These are phyloP conservation scores for Manis crassicaudata DNA, from an alignment of 2,797 vertebrate genomes.

Conservation along the genomic window DNA sequence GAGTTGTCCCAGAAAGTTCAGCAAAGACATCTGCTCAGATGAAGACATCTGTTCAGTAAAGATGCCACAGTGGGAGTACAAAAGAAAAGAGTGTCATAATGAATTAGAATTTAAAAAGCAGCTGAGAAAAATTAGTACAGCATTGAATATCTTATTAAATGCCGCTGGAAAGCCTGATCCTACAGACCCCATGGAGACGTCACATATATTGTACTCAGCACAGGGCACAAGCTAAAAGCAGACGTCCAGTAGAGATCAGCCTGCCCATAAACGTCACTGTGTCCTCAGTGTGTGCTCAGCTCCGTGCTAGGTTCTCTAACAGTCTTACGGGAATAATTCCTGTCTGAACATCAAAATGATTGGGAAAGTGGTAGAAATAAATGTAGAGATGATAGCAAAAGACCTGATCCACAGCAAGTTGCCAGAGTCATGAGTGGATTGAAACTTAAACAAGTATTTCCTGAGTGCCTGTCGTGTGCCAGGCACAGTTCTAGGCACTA, in stretches of 20 bases:
- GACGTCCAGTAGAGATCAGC: neutral
- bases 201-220: neutral
- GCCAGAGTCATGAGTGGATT: neutral
- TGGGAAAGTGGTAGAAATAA: neutral
- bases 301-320: neutral
- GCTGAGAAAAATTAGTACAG: neutral
- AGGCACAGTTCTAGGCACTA: neutral
- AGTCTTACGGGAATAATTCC: neutral
- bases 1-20: constrained; percentile 47
- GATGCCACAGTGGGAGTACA: neutral
- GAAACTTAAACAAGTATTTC: neutral
- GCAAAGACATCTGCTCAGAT: constrained; percentile 52
- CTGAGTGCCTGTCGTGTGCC: neutral
- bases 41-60: constrained; percentile 59
- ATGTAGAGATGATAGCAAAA: neutral
- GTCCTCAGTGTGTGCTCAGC: neutral
- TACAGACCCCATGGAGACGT: neutral
- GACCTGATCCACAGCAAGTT: neutral
- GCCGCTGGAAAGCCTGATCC: neutral
- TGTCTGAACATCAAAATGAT: neutral
- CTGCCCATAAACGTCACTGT: neutral
- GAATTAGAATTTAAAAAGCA: constrained; percentile 2
- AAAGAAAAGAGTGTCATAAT: neutral
- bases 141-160: neutral
- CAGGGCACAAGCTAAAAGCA: neutral